These are phyloP conservation scores for Trichopria drosophilae DNA, from an alignment of 2,888 invertebrate species.

Conservation along the genomic window DNA sequence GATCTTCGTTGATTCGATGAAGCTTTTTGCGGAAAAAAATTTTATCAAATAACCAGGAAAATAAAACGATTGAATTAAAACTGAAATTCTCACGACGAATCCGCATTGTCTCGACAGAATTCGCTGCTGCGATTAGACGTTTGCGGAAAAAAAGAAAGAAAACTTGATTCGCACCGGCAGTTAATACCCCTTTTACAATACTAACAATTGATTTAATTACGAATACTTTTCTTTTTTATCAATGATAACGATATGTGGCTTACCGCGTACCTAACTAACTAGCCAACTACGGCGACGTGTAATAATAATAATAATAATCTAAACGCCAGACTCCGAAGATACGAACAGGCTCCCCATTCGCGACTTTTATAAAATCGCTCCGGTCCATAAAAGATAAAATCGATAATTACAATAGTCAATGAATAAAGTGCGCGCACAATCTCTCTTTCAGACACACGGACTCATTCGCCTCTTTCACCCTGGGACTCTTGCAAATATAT, in stretches of 20 bases:
- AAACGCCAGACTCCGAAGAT: conserved; percentile 20
- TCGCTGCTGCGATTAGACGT: no score
- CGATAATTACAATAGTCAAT: conserved; percentile 43
- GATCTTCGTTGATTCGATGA: no score
- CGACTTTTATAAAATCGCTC: conserved; percentile 34
- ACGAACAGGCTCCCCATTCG: conserved; percentile 20
- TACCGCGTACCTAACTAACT: conserved; percentile 20
- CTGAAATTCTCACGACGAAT: no score
- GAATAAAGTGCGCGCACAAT: conserved; percentile 45
- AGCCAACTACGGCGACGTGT: conserved; percentile 20
- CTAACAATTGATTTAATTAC: conserved; percentile 54
- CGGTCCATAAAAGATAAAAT: conserved; percentile 32
- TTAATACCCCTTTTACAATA: conserved; percentile 46
- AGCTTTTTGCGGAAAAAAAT: no score
- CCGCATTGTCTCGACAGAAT: no score
- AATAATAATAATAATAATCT: conserved; percentile 13
- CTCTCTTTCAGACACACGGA: conserved; percentile 56
- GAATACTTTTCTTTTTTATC: conserved; percentile 48
- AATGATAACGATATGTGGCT: conserved; percentile 15
- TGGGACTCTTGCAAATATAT: no score
- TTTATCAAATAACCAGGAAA: no score
- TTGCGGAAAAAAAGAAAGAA: no score
- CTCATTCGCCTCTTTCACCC: no score
- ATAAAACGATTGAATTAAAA: no score
- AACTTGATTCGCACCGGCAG: conserved; percentile 48